Evolutionary conservation across 2,888 invertebrate species (phyloP).

Genomic region (Hyposoter dolosus): DNA sequence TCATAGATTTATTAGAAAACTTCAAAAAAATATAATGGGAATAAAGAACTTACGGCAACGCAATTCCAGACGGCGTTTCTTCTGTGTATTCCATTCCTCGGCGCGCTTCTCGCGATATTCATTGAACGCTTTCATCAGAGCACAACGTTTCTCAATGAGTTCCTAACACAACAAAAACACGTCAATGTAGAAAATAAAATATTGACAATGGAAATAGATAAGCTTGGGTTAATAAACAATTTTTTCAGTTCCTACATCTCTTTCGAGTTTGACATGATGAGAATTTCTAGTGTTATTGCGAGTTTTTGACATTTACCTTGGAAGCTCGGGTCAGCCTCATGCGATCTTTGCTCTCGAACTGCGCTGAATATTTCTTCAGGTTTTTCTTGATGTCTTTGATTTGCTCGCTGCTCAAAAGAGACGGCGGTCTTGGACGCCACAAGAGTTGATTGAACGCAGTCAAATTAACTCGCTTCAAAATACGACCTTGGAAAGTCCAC

Average conservation of each 20-base stretch:
- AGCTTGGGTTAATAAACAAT: too few species aligned
- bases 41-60: conserved; percentile 91
- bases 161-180: conserved; percentile 86
- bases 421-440: conserved; percentile 97
- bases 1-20: not conserved
- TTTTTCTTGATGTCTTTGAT: conserved; percentile 98
- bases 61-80: conserved; percentile 92
- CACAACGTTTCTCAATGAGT: conserved; percentile 95
- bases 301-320: conserved; percentile 86
- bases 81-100: conserved; percentile 91
- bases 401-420: conserved; percentile 92
- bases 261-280: too few species aligned
- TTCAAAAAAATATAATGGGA: not conserved
- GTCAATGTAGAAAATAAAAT: not conserved
- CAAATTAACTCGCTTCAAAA: conserved; percentile 92
- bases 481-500: conserved; percentile 98
- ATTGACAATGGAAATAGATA: not conserved
- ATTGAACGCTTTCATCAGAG: conserved; percentile 94
- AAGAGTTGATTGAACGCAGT: conserved; percentile 97
- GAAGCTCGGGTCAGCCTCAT: conserved; percentile 96
- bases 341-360: conserved; percentile 98
- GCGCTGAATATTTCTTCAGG: conserved; percentile 97
- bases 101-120: conserved; percentile 92
- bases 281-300: not conserved
- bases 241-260: too few species aligned